Base-by-base conservation (phyloP, 2,888 invertebrate genomes). In the Rhingia campestris region DNA sequence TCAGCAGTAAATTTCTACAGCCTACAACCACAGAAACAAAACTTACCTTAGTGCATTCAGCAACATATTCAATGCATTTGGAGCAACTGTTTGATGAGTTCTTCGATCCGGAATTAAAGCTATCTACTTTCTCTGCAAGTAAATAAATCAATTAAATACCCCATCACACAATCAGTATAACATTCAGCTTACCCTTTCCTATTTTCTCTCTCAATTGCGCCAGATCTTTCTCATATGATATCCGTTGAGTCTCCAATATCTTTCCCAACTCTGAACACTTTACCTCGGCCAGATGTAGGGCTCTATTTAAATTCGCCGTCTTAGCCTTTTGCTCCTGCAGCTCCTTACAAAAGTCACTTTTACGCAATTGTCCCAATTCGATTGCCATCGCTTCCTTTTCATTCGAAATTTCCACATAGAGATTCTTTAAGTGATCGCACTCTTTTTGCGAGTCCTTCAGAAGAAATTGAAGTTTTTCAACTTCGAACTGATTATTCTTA, bases 341-440 rank as follows among this genome's bases (percentile, higher is more conserved):
- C 67, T 92, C 91, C 80, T 92, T 92, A 0, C 92, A 87, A 6
- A 90, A 90, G 7, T 93, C 93, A 53, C 89, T 91, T 79, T 92
- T 92, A 84, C 93, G 92, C 45, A 93, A 86, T 63, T 94, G 93
- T 86, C 92, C 93, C 49, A 94, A 88, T 88, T 94, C 93, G 82
- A 93, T 92, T 32, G 92, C 90, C 4, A 93, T 90, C n/a, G 93
- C 88, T 73, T 94, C 94, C 58, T 94, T 93, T 5, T 93, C 92
- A 81, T 93, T 93, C 81, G 94, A 94, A 3, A 94, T 94, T 89
- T 94, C 90, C 61, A 92, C 91, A 77, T 92, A 94, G 5, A 93
- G 88, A 32, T 90, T 92, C 86, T 94, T 94, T 0, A 94, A 88
- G 4, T 94, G 93, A 3, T 92, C 92, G 47, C 93, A 93, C 86